These are phyloP conservation scores for Drosophila imparisetae DNA, from an alignment of 2,888 invertebrate genomes.

Conservation along the genomic window DNA sequence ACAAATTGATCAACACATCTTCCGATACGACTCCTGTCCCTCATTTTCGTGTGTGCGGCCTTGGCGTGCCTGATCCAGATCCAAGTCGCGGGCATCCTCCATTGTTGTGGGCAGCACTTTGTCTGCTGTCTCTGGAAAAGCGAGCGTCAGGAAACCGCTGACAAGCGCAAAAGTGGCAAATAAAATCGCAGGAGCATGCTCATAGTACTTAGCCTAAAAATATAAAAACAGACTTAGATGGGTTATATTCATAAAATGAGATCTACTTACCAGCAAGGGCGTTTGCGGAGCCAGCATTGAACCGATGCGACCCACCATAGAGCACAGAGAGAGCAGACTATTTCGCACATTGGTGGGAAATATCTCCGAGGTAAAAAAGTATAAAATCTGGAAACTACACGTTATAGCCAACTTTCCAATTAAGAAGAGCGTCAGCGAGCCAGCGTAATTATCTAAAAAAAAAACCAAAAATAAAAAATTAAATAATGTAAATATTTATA, in stretches of 20 bases:
- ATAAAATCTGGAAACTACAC: conserved; percentile 88
- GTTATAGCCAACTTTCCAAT: conserved; percentile 88
- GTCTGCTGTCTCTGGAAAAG: conserved; percentile 88
- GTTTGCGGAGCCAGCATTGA: conserved; percentile 90
- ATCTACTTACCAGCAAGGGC: conserved; percentile 85
- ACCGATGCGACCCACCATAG: conserved; percentile 89
- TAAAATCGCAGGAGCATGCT: conserved; percentile 86
- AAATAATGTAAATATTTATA: neutral
- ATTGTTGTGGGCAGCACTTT: conserved; percentile 88
- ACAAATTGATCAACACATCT: conserved; percentile 39
- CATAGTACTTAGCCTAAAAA: conserved; percentile 82
- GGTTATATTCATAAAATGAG: rapidly evolving
- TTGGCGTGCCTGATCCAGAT: conserved; percentile 1
- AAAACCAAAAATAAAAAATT: neutral
- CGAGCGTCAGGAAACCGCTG: conserved; percentile 86
- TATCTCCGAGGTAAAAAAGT: conserved; percentile 89
- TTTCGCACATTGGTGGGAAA: conserved; percentile 89
- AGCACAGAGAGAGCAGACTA: conserved; percentile 88
- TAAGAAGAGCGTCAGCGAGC: conserved; percentile 86
- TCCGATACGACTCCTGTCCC: conserved; percentile 26
- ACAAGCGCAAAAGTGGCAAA: conserved; percentile 87
- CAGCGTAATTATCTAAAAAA: conserved; percentile 83
- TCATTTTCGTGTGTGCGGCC: neutral
- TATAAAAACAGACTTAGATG: neutral
- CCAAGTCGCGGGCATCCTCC: conserved; percentile 85